phyloP scores from a whole-genome alignment of 2,888 invertebrate species.

The Falcaria lacertinaria region DNA sequence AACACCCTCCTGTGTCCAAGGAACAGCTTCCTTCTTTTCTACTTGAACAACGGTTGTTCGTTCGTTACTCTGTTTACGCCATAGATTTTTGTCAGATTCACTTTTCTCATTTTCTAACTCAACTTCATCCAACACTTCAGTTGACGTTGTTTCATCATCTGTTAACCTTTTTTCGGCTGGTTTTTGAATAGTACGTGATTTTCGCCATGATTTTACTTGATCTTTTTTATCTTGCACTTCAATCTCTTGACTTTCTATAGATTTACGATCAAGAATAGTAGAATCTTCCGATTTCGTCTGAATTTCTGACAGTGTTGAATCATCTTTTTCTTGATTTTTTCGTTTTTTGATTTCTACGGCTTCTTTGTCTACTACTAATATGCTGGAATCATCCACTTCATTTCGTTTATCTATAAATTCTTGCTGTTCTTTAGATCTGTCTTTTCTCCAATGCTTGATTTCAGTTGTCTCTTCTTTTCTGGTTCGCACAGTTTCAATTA shows the following conservation, averaged over 20 bases:
- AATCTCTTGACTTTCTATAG: slow-evolving; percentile 10
- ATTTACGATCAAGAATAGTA: background rate
- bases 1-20: slow-evolving; percentile 82
- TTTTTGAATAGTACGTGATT: slow-evolving; percentile 30
- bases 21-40: slow-evolving; percentile 57
- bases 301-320: background rate
- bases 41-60: slow-evolving; percentile 15
- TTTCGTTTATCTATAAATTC: slow-evolving; percentile 12
- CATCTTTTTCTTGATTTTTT: background rate
- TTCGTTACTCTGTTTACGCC: slow-evolving; percentile 20
- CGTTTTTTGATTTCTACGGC: background rate
- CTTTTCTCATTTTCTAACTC: slow-evolving; percentile 15
- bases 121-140: slow-evolving; percentile 5
- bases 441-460: slow-evolving; percentile 43
- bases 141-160: no score
- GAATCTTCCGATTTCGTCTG: background rate
- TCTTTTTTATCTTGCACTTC: slow-evolving; percentile 16
- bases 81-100: slow-evolving; percentile 8
- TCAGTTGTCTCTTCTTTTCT: slow-evolving; percentile 27
- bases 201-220: slow-evolving; percentile 39
- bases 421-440: slow-evolving; percentile 7
- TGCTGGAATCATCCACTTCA: slow-evolving; percentile 11
- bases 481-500: slow-evolving; percentile 19
- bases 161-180: no score
- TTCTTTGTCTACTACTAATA: slow-evolving; percentile 3